phyloP scores from a whole-genome alignment of 2,113 vertebrate genomes.

The Catagonus wagneri region DNA sequence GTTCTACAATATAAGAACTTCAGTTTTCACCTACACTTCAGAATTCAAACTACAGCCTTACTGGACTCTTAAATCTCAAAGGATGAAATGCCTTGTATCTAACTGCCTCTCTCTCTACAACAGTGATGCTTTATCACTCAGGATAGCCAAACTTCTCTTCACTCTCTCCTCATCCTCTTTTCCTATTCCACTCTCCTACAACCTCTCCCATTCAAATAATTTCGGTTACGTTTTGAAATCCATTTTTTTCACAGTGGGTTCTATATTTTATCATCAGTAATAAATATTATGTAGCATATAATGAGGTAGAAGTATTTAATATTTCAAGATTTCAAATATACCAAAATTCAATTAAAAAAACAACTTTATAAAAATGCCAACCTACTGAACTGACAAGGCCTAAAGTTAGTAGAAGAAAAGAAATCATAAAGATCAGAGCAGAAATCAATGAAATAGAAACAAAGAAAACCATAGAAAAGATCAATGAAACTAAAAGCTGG shows the following conservation, averaged over 20 bases:
- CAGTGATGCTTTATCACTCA: not conserved
- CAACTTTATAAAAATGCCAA: constrained; percentile 33
- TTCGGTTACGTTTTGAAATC: constrained; percentile 7
- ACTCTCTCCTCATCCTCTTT: not conserved
- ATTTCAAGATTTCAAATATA: constrained; percentile 18
- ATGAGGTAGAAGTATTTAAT: not conserved
- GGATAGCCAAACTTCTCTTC: not conserved
- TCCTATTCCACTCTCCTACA: not conserved
- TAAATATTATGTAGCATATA: not conserved
- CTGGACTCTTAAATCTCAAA: not conserved
- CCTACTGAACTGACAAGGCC: too few relatives aligned
- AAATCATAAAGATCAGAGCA: too few relatives aligned
- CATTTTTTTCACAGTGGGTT: not conserved
- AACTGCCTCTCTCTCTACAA: not conserved
- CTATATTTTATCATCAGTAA: not conserved
- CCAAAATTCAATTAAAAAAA: not conserved
- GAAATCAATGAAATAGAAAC: too few relatives aligned
- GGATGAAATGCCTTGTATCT: not conserved
- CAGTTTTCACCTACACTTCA: not conserved
- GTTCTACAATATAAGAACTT: not conserved
- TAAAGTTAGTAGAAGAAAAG: too few relatives aligned
- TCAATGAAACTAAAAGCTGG: too few relatives aligned
- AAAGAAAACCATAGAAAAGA: too few relatives aligned
- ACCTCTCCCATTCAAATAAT: not conserved
- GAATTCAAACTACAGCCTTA: not conserved